phyloP scores from a whole-genome alignment of 1,140 invertebrate species.

The Mesaphorura yosii region DNA sequence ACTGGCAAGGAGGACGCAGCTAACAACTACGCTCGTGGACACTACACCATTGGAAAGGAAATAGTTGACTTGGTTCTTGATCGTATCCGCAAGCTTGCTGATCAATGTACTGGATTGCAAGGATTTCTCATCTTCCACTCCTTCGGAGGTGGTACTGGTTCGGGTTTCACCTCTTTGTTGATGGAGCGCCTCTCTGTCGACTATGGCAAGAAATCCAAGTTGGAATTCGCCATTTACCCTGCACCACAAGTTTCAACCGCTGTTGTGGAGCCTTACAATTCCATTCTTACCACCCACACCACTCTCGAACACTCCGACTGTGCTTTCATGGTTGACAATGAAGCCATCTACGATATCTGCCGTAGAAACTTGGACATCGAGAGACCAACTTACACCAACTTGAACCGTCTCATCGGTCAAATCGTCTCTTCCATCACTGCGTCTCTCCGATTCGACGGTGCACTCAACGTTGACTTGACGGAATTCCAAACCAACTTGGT shows the following conservation, averaged over 20 bases:
- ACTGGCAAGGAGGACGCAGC: conserved; percentile 64
- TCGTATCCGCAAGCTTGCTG: background rate
- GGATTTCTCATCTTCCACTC: background rate
- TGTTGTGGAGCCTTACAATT: conserved; percentile 41
- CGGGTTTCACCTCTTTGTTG: background rate
- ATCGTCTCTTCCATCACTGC: conserved; percentile 29
- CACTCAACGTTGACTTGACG: conserved; percentile 33
- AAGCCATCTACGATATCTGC: conserved; percentile 37
- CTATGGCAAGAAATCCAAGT: background rate
- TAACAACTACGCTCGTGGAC: conserved; percentile 46
- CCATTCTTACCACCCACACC: conserved; percentile 37
- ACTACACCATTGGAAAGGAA: conserved; percentile 48
- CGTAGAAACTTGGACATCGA: conserved; percentile 13
- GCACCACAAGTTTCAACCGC: conserved; percentile 1
- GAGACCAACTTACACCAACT: conserved; percentile 21
- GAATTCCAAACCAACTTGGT: conserved; percentile 31
- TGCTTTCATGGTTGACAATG: conserved; percentile 38
- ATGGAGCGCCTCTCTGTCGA: background rate
- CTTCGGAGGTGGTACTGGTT: conserved; percentile 3
- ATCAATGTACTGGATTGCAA: background rate
- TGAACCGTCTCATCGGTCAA: conserved; percentile 26
- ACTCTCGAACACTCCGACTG: conserved; percentile 38
- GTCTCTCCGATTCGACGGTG: conserved; percentile 29
- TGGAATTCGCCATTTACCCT: background rate
- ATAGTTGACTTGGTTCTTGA: conserved; percentile 1